Evolutionary conservation across 1,140 invertebrate genomes (phyloP).

Genomic region (Mamestra configurata): DNA sequence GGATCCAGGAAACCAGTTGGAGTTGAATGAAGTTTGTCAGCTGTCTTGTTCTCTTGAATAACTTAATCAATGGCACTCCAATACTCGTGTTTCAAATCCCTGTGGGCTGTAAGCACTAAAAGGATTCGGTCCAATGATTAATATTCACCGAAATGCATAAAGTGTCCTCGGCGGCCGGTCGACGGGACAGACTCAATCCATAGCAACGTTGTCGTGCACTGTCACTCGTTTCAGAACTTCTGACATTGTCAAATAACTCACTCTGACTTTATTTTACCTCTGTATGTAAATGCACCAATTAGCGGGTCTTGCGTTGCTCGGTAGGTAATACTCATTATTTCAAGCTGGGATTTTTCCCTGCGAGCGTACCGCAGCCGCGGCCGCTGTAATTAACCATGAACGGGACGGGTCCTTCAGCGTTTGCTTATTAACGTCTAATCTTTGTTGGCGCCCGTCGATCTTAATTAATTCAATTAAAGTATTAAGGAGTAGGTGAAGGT

Average conservation of each 20-base stretch:
- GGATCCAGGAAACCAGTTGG: not conserved
- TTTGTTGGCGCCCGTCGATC: slow-evolving; percentile 76
- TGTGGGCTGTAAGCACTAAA: slow-evolving; percentile 22
- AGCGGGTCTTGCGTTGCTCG: slow-evolving; percentile 81
- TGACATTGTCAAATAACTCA: slow-evolving; percentile 80
- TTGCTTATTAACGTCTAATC: slow-evolving; percentile 86
- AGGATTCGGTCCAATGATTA: slow-evolving; percentile 39
- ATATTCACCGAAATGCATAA: slow-evolving; percentile 47
- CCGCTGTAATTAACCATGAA: slow-evolving; percentile 83
- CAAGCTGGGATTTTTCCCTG: slow-evolving; percentile 79
- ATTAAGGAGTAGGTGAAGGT: slow-evolving; percentile 86
- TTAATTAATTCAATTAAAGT: slow-evolving; percentile 87
- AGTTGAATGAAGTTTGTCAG: slow-evolving; percentile 15
- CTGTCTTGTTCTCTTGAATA: not conserved
- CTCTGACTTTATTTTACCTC: slow-evolving; percentile 82
- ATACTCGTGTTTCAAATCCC: not conserved
- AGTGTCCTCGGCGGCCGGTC: slow-evolving; percentile 23
- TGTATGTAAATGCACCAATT: slow-evolving; percentile 87
- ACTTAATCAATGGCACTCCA: slow-evolving; percentile 18
- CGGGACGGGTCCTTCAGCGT: slow-evolving; percentile 79
- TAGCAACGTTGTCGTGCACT: slow-evolving; percentile 18
- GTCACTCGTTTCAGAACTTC: slow-evolving; percentile 57
- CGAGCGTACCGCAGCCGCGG: slow-evolving; percentile 66
- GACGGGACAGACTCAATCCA: slow-evolving; percentile 30
- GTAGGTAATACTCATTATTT: slow-evolving; percentile 86